Evolutionary conservation across 2,797 vertebrate genomes (phyloP), one percentile per base, ranked within the genome.

Genomic region (Holocentrus rufus): DNA sequence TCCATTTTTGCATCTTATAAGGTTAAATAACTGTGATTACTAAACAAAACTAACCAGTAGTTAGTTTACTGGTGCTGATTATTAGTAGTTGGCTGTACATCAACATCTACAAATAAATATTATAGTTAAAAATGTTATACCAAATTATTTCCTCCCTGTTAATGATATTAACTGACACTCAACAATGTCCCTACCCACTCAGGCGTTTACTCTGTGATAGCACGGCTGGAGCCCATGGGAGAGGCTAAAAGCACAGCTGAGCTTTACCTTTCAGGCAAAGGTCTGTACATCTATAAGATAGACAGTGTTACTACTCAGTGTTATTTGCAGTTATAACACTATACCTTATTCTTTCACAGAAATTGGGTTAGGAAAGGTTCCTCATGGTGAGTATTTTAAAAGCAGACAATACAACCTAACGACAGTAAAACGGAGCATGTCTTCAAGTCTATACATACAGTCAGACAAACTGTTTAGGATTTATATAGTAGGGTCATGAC

Each of bases 171-270:
- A 74, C 42, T 42, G 34, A 62, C 60, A 72, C 39, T 65, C 39
- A 74, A 11, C 47, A 49, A 76, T 80, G 72, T 85, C 65, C 67
- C 77, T 74, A 56, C 73, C 77, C 76, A 65, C 73, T 58, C 88
- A 98, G 97, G 96, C 78, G 94, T 96, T 54, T 97, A 97, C 87
- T 97, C 96, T 0, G 96, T 97, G 77, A 96, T 97, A 76, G 96
- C 96, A 82, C 91, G 95, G 13, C 92, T 96, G 86, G 96, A 97
- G 76, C 95, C 95, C 10, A 93, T 94, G 89, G 96, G 96, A 81
- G 97, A 98, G 92, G 94, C 95, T 67, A 95, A 95, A 86, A 96
- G 96, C 89, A 95, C 96, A 18, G 96, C 97, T 59, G 96, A 98
- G 79, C 94, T 98, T 77, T 96, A 95, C 85, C 90, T 97, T 9